Conservation (phyloP, 2,113 vertebrate species). For the Xiphophorus maculatus region DNA sequence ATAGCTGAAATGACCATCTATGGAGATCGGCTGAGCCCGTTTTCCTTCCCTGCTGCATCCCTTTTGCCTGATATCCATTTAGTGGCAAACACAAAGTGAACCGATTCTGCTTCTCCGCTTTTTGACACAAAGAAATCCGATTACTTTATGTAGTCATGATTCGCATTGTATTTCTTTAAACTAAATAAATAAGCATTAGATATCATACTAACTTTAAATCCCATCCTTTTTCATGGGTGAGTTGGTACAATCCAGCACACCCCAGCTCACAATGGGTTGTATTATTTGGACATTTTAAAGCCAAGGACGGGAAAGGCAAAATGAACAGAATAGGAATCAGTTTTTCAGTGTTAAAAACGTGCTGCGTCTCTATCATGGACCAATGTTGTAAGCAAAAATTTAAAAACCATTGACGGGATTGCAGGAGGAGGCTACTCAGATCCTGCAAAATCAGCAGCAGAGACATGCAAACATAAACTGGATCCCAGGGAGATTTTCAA, state of each 20-base stretch:
- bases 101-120: slow-evolving; percentile 2
- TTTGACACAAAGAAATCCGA: neutral
- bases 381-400: too few relatives aligned
- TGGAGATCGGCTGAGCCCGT: slow-evolving; percentile 26
- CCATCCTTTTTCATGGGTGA: neutral
- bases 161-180: neutral
- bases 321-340: neutral
- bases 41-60: slow-evolving; percentile 35
- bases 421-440: too few relatives aligned
- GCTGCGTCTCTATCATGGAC: too few relatives aligned
- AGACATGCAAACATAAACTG: too few relatives aligned
- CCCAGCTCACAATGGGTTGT: neutral
- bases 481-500: too few relatives aligned
- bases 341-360: neutral
- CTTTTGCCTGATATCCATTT: slow-evolving; percentile 6
- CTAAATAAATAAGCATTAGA: neutral
- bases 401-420: too few relatives aligned
- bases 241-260: neutral
- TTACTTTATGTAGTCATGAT: neutral
- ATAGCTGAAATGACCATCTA: slow-evolving; percentile 28
- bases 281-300: neutral
- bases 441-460: too few relatives aligned
- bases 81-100: slow-evolving; percentile 12
- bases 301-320: neutral
- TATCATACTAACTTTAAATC: neutral